A percentile compares a stretch with the other conserved stretches of the same genome.
These are phyloP conservation scores for Zaprionus camerounensis DNA, from an alignment of 1,140 invertebrate genomes.

Conservation along the genomic window DNA sequence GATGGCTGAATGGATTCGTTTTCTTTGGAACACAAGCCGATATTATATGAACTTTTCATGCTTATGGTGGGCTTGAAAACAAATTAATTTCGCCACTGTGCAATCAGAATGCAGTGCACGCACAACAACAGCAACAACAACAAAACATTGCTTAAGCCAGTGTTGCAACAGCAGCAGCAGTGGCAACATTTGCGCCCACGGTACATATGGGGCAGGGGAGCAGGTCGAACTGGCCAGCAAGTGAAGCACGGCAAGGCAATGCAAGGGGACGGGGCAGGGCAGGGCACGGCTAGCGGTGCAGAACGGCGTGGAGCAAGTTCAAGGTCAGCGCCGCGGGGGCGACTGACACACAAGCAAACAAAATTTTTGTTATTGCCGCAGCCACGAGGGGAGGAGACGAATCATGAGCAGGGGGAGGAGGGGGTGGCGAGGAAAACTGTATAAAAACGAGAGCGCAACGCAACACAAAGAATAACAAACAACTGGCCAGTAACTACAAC, in stretches of 20 bases:
- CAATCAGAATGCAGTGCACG: slow-evolving; percentile 58
- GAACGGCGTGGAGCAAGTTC: slow-evolving; percentile 48
- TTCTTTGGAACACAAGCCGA: neutral
- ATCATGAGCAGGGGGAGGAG: neutral
- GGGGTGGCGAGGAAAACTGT: neutral
- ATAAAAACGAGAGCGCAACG: slow-evolving; percentile 21
- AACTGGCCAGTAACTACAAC: neutral
- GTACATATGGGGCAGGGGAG: neutral
- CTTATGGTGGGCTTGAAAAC: slow-evolving; percentile 20
- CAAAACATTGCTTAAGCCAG: slow-evolving; percentile 29
- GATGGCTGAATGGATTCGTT: neutral
- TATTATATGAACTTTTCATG: neutral
- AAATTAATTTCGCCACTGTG: slow-evolving; percentile 59
- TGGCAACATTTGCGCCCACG: neutral
- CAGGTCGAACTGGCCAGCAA: neutral
- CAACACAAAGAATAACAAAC: neutral
- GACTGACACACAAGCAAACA: slow-evolving; percentile 27
- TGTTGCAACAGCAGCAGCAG: neutral
- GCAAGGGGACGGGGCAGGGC: neutral
- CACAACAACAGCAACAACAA: slow-evolving; percentile 51
- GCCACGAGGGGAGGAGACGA: slow-evolving; percentile 2
- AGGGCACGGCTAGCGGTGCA: neutral
- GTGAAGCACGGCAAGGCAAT: neutral
- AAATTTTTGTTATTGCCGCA: slow-evolving; percentile 45
- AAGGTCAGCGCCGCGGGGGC: slow-evolving; percentile 49